Conservation (phyloP, 1,140 invertebrate genomes). For the Himalopsyche phryganea region DNA sequence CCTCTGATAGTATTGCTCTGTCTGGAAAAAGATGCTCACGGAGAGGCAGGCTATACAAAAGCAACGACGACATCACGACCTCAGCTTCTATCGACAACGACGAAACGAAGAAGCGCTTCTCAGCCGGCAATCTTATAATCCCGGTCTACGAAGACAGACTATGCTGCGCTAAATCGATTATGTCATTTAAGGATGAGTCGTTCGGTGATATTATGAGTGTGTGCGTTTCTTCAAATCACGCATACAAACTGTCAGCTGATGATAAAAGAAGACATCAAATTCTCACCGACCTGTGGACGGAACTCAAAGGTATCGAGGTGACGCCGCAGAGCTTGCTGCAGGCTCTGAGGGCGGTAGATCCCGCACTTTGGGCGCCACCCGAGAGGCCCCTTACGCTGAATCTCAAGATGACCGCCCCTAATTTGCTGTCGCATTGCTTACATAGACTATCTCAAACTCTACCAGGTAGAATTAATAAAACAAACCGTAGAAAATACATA, state of each 20-base stretch:
- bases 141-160: slow-evolving; percentile 17
- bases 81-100: slow-evolving; percentile 5
- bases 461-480: slow-evolving; percentile 23
- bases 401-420: slow-evolving; percentile 56
- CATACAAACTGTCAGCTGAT: slow-evolving; percentile 50
- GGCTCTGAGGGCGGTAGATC: slow-evolving; percentile 58
- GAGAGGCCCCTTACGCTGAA: slow-evolving; percentile 63
- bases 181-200: slow-evolving; percentile 26
- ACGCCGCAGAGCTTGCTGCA: slow-evolving; percentile 56
- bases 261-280: slow-evolving; percentile 59
- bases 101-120: slow-evolving; percentile 38
- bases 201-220: slow-evolving; percentile 30
- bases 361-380: slow-evolving; percentile 60
- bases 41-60: slow-evolving; percentile 22
- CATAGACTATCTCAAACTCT: slow-evolving; percentile 29
- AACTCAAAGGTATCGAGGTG: slow-evolving; percentile 57
- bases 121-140: slow-evolving; percentile 33
- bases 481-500: too few relatives aligned
- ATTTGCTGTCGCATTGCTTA: slow-evolving; percentile 35
- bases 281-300: slow-evolving; percentile 58
- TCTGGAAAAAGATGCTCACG: neutral
- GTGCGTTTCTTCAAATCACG: slow-evolving; percentile 38
- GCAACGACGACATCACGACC: slow-evolving; percentile 27
- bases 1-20: neutral
- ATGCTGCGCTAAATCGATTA: slow-evolving; percentile 24